phyloP scores from a whole-genome alignment of 2,888 invertebrate genomes.

The Mactromeris polynyma region DNA sequence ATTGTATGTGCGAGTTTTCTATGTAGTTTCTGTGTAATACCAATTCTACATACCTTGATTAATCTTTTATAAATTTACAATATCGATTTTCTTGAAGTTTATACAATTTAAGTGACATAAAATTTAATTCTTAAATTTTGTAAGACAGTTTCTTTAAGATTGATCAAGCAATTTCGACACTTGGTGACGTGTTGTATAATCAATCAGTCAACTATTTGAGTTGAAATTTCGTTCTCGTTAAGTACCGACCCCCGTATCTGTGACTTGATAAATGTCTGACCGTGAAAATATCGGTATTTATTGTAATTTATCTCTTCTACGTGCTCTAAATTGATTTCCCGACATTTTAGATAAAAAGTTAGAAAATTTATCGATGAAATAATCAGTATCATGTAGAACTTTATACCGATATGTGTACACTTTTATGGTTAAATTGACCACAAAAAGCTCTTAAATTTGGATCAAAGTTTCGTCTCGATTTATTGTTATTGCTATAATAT shows the following conservation, averaged over 20 bases:
- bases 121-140: no score
- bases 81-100: no score
- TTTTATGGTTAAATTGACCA: background rate
- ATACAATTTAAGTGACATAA: no score
- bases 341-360: constrained; percentile 2
- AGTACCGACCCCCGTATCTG: background rate
- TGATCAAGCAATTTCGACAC: background rate
- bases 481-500: no score
- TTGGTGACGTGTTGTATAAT: background rate
- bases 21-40: no score
- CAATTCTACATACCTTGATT: no score
- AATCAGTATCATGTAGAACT: background rate
- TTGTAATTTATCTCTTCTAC: constrained; percentile 19
- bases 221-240: background rate
- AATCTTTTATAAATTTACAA: no score
- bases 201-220: background rate
- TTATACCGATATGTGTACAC: background rate
- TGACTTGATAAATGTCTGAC: background rate
- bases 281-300: background rate
- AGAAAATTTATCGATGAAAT: constrained; percentile 30
- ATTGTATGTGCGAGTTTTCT: no score
- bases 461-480: background rate
- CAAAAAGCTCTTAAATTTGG: background rate
- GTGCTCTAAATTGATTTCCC: background rate
- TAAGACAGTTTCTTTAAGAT: no score